Conservation (phyloP, 2,113 vertebrate species). For the Neoarius graeffei region DNA sequence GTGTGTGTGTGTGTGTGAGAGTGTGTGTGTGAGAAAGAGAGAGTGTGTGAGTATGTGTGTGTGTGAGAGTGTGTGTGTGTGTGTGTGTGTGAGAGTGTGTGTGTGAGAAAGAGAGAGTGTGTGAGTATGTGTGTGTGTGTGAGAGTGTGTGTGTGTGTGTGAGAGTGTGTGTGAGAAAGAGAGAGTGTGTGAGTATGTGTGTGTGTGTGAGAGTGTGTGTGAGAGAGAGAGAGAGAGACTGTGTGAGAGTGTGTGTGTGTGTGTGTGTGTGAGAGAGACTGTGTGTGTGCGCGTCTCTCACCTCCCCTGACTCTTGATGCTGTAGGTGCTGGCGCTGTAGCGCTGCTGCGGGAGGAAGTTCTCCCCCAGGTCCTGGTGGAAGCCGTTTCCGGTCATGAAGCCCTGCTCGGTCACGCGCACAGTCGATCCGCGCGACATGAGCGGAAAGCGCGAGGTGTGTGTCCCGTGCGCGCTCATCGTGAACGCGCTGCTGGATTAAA, state of each 20-base stretch:
- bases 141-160: neutral
- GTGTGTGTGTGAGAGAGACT: too few relatives aligned
- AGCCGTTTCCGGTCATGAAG: neutral
- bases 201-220: too few relatives aligned
- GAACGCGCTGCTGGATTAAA: neutral
- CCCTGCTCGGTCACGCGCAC: neutral
- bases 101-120: neutral
- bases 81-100: neutral
- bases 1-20: too few relatives aligned
- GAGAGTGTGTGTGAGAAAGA: too few relatives aligned
- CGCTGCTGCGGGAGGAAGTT: neutral
- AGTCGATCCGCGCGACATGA: neutral
- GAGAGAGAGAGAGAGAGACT: too few relatives aligned
- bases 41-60: too few relatives aligned
- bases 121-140: too few relatives aligned
- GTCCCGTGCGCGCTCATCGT: slow-evolving; percentile 17
- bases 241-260: too few relatives aligned
- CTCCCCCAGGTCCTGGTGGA: neutral
- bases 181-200: too few relatives aligned
- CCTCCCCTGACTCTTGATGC: neutral
- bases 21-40: too few relatives aligned
- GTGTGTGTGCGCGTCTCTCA: neutral
- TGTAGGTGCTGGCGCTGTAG: neutral
- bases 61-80: neutral
- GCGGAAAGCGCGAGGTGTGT: neutral